These are phyloP conservation scores for Alentia gelatinosa DNA, from an alignment of 2,888 invertebrate genomes.

Conservation along the genomic window DNA sequence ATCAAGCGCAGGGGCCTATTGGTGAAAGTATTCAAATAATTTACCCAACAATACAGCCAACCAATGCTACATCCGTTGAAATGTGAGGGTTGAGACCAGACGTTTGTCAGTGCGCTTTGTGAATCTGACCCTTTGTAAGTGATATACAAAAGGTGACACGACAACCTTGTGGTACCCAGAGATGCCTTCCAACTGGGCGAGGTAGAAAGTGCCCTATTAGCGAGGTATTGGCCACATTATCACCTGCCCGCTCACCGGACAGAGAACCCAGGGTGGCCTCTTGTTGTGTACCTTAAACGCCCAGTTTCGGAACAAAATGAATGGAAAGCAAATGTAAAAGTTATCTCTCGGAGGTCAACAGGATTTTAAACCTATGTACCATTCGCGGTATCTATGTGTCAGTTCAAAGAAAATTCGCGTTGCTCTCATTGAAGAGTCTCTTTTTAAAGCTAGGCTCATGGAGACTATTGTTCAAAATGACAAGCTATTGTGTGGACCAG, in stretches of 20 bases:
- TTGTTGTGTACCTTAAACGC: neutral
- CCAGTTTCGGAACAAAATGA: neutral
- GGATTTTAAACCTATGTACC: neutral
- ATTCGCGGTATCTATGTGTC: too few species aligned
- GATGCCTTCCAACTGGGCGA: neutral
- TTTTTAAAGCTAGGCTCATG: neutral
- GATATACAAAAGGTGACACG: constrained; percentile 35
- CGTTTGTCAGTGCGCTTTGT: neutral
- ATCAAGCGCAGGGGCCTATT: neutral
- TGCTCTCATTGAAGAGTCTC: neutral
- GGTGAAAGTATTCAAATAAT: neutral
- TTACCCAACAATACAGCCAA: neutral
- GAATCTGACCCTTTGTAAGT: neutral
- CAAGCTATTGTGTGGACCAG: neutral
- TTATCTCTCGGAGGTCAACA: neutral
- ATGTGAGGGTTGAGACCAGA: neutral
- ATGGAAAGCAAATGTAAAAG: neutral
- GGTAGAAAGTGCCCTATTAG: constrained; percentile 21
- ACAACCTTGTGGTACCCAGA: neutral
- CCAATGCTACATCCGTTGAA: neutral
- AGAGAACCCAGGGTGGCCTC: neutral
- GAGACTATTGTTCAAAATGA: neutral
- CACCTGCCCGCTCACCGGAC: neutral
- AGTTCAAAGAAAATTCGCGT: neutral
- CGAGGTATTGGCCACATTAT: constrained; percentile 27